Evolutionary conservation across 2,113 vertebrate genomes (phyloP).

Genomic region (Sturnus vulgaris): DNA sequence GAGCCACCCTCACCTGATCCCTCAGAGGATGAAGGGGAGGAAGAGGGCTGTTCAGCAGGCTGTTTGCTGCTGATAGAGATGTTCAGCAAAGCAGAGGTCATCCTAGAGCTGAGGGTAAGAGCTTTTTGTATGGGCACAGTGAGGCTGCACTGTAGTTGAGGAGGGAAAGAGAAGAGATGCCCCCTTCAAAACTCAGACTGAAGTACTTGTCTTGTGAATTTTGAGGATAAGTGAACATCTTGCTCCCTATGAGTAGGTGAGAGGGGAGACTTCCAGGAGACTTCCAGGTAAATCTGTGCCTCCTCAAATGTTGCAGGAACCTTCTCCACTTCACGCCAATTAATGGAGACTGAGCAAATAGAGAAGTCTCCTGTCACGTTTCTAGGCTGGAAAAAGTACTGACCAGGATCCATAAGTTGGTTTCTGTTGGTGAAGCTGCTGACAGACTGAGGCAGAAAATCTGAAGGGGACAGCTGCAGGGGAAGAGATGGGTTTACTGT

Average conservation of each 20-base stretch:
- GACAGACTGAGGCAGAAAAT: neutral
- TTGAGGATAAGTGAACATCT: neutral
- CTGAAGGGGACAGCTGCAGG: neutral
- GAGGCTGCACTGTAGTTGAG: neutral
- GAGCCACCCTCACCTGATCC: neutral
- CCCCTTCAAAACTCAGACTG: neutral
- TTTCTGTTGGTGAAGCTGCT: neutral
- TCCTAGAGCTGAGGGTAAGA: neutral
- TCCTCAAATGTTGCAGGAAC: neutral
- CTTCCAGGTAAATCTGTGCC: neutral
- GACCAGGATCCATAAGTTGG: neutral
- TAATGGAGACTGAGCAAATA: neutral
- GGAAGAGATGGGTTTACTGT: neutral
- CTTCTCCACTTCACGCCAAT: neutral
- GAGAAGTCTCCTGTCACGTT: neutral
- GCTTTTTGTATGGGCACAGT: neutral
- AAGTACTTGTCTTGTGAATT: neutral
- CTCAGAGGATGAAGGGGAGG: neutral
- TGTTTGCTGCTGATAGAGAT: neutral
- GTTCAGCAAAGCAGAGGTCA: neutral
- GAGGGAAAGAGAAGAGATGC: neutral
- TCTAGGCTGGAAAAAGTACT: neutral
- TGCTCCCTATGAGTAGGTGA: neutral
- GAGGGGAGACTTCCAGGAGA: neutral
- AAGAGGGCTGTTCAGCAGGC: neutral